A percentile compares a stretch with the other conserved stretches of the same genome.
These are phyloP conservation scores for Nothocercus julius DNA, from an alignment of 2,113 vertebrate species.

Conservation along the genomic window DNA sequence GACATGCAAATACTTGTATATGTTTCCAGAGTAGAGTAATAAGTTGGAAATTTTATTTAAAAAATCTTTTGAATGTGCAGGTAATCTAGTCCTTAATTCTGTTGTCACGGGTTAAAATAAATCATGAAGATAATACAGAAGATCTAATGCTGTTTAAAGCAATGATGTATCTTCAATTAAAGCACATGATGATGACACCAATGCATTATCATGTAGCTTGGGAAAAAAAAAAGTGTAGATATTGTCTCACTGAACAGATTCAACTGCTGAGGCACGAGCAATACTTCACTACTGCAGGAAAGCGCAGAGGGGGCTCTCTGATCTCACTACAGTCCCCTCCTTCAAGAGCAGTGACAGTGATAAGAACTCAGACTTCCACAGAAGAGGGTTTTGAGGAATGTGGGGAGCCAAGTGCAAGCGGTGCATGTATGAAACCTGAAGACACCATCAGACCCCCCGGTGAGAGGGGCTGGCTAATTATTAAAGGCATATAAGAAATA, in stretches of 20 bases:
- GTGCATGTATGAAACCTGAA: neutral
- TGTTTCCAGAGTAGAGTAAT: neutral
- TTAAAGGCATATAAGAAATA: neutral
- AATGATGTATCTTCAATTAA: neutral
- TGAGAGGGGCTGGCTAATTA: neutral
- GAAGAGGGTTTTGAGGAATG: neutral
- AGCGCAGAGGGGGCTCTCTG: too few relatives aligned
- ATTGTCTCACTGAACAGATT: neutral
- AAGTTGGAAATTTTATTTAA: neutral
- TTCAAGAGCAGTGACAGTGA: neutral
- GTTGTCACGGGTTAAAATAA: neutral
- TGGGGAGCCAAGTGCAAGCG: neutral
- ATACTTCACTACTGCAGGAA: neutral
- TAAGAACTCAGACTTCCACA: neutral
- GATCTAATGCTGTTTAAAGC: neutral
- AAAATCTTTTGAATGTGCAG: neutral
- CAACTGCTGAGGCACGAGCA: neutral
- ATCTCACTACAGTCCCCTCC: neutral
- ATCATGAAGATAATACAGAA: neutral
- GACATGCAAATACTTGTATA: neutral
- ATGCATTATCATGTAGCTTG: too few relatives aligned
- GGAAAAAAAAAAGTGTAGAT: accelerated
- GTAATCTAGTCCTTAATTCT: neutral
- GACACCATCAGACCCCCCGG: neutral
- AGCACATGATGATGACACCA: accelerated